Evolutionary conservation across 2,797 vertebrate genomes (phyloP).

Genomic region (Aulostomus chinensis): DNA sequence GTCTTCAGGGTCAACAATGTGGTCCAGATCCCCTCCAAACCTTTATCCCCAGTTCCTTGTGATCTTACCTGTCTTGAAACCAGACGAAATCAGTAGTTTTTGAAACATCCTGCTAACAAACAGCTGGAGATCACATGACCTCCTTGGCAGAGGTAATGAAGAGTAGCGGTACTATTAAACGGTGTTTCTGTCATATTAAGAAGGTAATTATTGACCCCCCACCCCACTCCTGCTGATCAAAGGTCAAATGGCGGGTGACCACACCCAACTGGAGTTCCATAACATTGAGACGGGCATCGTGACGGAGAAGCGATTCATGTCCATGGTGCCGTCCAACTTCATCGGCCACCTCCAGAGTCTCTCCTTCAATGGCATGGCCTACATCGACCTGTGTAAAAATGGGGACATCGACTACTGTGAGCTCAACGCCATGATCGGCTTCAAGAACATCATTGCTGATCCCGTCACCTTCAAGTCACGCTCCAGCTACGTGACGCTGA

Average conservation of each 20-base stretch:
- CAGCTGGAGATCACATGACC: too few species aligned
- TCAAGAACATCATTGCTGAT: slow-evolving; percentile 97
- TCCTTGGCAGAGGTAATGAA: too few species aligned
- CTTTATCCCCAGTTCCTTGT: too few species aligned
- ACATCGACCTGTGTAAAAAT: slow-evolving; percentile 98
- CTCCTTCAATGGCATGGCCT: slow-evolving; percentile 97
- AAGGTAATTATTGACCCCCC: neutral
- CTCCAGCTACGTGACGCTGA: slow-evolving; percentile 93
- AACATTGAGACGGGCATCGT: slow-evolving; percentile 98
- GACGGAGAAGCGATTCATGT: slow-evolving; percentile 92
- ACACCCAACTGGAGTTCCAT: slow-evolving; percentile 97
- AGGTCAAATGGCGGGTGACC: slow-evolving; percentile 98
- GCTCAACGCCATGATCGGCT: slow-evolving; percentile 96
- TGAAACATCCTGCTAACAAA: too few species aligned
- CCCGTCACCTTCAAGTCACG: slow-evolving; percentile 98
- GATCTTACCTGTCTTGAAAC: too few species aligned
- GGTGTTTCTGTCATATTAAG: too few species aligned
- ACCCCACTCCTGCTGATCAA: slow-evolving; percentile 37
- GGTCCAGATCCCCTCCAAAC: too few species aligned
- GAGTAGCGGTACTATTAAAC: too few species aligned
- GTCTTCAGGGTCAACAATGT: too few species aligned
- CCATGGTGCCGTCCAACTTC: slow-evolving; percentile 95
- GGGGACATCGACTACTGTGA: slow-evolving; percentile 99
- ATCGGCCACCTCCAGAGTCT: slow-evolving; percentile 98
- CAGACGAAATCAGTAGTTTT: too few species aligned